Evolutionary conservation across 2,797 vertebrate species (phyloP).

Genomic region (Sebastes jordani): DNA sequence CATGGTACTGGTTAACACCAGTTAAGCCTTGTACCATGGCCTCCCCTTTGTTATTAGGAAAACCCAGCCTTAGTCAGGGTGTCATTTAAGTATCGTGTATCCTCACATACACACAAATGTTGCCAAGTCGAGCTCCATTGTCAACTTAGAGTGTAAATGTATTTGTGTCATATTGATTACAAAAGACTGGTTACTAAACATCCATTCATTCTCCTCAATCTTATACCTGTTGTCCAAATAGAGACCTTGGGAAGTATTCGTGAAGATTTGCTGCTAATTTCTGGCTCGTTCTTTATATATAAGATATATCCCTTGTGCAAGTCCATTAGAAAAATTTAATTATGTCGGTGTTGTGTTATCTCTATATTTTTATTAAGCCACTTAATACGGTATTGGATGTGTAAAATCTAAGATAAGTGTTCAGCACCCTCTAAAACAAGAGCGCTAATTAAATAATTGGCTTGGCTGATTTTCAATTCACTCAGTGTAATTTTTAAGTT

Average conservation of each 20-base stretch:
- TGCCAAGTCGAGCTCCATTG: neutral
- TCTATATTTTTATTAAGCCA: constrained; percentile 27
- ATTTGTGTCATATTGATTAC: neutral
- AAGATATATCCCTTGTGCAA: neutral
- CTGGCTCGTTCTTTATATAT: neutral
- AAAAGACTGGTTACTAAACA: neutral
- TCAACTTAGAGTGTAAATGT: neutral
- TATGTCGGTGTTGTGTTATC: constrained; percentile 10
- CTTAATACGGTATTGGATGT: constrained; percentile 21
- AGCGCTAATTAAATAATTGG: constrained; percentile 49
- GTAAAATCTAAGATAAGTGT: constrained; percentile 40
- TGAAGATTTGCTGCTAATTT: neutral
- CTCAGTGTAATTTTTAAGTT: constrained; percentile 55
- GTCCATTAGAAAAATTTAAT: neutral
- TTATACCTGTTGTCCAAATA: neutral
- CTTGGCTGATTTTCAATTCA: constrained; percentile 54
- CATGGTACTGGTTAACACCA: constrained; percentile 3
- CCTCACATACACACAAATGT: neutral
- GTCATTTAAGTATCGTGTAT: neutral
- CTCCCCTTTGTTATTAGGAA: constrained; percentile 17
- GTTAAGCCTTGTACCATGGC: neutral
- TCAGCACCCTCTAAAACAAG: constrained; percentile 34
- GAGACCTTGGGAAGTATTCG: neutral
- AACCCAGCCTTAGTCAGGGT: constrained; percentile 6
- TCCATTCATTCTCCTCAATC: neutral